Evolutionary conservation across 2,113 vertebrate species (phyloP).

Genomic region (Mus pahari): DNA sequence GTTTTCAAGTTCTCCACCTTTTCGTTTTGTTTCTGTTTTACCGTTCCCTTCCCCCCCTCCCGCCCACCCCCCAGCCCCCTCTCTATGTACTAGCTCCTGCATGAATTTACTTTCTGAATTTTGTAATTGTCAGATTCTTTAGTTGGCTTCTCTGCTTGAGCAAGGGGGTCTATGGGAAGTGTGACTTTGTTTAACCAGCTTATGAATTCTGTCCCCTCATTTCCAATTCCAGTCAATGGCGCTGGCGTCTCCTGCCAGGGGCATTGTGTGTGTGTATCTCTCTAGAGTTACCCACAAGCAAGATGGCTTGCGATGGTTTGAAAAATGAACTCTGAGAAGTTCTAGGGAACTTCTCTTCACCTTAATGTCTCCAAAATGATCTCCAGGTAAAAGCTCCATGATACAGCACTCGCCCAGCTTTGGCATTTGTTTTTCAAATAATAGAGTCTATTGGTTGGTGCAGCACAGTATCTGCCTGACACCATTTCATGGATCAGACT

Average conservation of each 20-base stretch:
- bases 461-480: constrained; percentile 24
- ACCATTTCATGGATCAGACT: constrained; percentile 36
- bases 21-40: constrained; percentile 75
- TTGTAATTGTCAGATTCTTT: constrained; percentile 84
- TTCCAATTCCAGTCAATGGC: constrained; percentile 69
- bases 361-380: constrained; percentile 69
- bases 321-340: constrained; percentile 64
- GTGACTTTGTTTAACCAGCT: constrained; percentile 46
- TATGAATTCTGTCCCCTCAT: constrained; percentile 70
- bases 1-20: constrained; percentile 86
- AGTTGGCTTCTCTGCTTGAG: constrained; percentile 80
- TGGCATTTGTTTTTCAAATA: constrained; percentile 53
- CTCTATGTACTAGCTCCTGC: constrained; percentile 85
- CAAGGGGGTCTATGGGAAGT: constrained; percentile 78
- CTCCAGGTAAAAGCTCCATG: constrained; percentile 59
- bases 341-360: constrained; percentile 49
- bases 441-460: constrained; percentile 60
- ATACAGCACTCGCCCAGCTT: constrained; percentile 51
- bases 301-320: constrained; percentile 67
- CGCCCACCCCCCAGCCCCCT: constrained; percentile 79
- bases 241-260: constrained; percentile 73
- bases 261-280: constrained; percentile 77
- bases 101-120: constrained; percentile 86
- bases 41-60: constrained; percentile 77
- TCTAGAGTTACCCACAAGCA: constrained; percentile 74